phyloP scores from a whole-genome alignment of 2,888 invertebrate species.

The Pediacus dermestoides region DNA sequence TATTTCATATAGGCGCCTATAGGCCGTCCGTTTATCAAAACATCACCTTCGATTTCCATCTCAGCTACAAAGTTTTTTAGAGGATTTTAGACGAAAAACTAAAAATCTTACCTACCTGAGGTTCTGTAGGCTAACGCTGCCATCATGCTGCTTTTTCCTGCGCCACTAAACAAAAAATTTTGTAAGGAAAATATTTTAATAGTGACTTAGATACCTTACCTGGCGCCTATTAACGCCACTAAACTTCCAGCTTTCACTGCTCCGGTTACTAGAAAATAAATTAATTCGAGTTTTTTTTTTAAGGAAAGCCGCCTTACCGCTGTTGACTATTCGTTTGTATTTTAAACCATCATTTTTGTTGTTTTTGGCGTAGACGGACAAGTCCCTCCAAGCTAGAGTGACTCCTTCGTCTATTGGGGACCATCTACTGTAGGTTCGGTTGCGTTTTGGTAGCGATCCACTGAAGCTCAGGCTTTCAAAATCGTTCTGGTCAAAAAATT shows the following conservation, averaged over 20 bases:
- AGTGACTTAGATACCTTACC: constrained; percentile 54
- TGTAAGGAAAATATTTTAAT: constrained; percentile 9
- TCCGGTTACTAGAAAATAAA: constrained; percentile 63
- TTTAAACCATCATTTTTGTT: constrained; percentile 42
- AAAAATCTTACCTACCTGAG: constrained; percentile 56
- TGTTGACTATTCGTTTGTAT: constrained; percentile 73
- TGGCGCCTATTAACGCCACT: constrained; percentile 81
- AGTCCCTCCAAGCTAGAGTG: constrained; percentile 75
- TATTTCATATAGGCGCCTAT: constrained; percentile 74
- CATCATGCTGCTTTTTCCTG: constrained; percentile 88
- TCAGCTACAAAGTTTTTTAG: constrained; percentile 49
- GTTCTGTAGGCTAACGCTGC: constrained; percentile 75
- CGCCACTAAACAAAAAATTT: constrained; percentile 60
- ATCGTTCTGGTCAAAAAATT: no score
- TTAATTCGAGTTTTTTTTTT: constrained; percentile 7
- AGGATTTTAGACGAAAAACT: not conserved
- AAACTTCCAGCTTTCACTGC: constrained; percentile 77
- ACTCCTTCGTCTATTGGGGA: constrained; percentile 61
- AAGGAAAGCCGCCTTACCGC: constrained; percentile 52
- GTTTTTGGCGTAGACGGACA: constrained; percentile 66
- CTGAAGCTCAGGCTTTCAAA: no score
- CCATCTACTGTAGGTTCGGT: constrained; percentile 54
- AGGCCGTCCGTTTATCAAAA: constrained; percentile 72
- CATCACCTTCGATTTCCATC: constrained; percentile 71
- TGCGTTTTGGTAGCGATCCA: no score